Evolutionary conservation across 2,113 vertebrate species (phyloP).

Genomic region (Cryptotis parvus): DNA sequence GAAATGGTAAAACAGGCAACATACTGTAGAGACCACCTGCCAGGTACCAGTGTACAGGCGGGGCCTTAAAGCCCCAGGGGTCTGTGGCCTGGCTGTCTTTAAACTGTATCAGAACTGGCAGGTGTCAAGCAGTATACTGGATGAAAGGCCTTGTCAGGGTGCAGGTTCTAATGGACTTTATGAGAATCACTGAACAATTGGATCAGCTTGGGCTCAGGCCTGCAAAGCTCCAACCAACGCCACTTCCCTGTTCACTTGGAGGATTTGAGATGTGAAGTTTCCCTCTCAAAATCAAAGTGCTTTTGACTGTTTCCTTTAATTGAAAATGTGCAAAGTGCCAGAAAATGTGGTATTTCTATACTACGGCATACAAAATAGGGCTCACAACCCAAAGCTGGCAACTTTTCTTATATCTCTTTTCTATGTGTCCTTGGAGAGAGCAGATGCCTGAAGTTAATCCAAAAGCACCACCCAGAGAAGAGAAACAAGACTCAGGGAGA

Average conservation of each 20-base stretch:
- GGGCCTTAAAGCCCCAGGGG: slow-evolving; percentile 50
- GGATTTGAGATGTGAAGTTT: not conserved
- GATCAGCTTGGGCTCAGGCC: not conserved
- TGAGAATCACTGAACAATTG: slow-evolving; percentile 32
- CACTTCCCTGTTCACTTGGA: slow-evolving; percentile 8
- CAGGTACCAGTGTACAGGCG: slow-evolving; percentile 55
- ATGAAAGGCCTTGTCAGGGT: not conserved
- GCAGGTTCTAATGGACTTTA: not conserved
- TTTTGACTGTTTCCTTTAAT: slow-evolving; percentile 25
- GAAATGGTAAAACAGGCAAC: slow-evolving; percentile 76
- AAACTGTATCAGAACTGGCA: slow-evolving; percentile 51
- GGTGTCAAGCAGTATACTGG: slow-evolving; percentile 35
- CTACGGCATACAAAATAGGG: not conserved
- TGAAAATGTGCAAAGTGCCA: slow-evolving; percentile 43
- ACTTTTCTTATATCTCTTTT: slow-evolving; percentile 24
- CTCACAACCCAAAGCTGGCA: slow-evolving; percentile 1
- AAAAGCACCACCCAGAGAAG: not conserved
- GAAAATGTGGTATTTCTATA: slow-evolving; percentile 21
- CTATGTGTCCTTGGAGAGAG: not conserved
- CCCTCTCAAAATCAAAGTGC: slow-evolving; percentile 29
- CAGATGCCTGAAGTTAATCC: not conserved
- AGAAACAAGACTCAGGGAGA: not conserved
- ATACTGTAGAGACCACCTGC: slow-evolving; percentile 56
- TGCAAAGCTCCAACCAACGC: not conserved
- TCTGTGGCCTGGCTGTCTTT: not conserved